Base-by-base conservation (phyloP, 2,888 invertebrate genomes). In the Rhingia rostrata region DNA sequence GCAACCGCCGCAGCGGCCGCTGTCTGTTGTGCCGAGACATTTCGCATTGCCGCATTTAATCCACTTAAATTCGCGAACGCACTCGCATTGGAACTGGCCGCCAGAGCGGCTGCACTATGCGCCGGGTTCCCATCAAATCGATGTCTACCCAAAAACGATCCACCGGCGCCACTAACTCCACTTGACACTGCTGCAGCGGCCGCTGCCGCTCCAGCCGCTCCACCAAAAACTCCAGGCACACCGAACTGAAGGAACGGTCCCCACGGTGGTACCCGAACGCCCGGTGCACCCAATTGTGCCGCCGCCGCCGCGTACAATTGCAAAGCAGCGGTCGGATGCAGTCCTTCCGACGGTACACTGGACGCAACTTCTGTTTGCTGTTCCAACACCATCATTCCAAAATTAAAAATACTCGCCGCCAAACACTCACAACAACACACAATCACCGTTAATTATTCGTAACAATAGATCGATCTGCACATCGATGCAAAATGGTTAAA, bases 241-340 rank as follows among this genome's bases (percentile, higher is more conserved):
- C 90, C 90, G 69, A 91, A 90, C 75, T 90, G 90, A 6, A 90
- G 85, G 35, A 90, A 91, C 5, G 89, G 89, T 12, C 90, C 89
- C 90, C 90, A 90, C 6, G 91, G 90, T 67, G 90, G 90, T 0
- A 90, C 90, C 0, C 90, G 90, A 14, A 90, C 90, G 6, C 90
- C 90, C 58, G 90, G 90, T 43, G 90, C 91, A 86, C 91, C 72
- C 81, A 91, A 90, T 22, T 91, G 90, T 69, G 90, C 90, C 51
- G 90, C 90, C 69, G 90, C 90, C 54, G 90, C 90, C 32, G 90
- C 90, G 75, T 90, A 90, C 4, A 90, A 87, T 86, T 90, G 90
- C 70, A 90, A 86, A 35, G 90, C 90, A 58, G 90, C 90, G 74
- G 90, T 91, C 63, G 90, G 90, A 88, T 90, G 90, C 64, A 90